Evolutionary conservation across 2,888 invertebrate species (phyloP), one percentile per base, ranked within the genome.

Genomic region (Polydrusus pterygomalis): DNA sequence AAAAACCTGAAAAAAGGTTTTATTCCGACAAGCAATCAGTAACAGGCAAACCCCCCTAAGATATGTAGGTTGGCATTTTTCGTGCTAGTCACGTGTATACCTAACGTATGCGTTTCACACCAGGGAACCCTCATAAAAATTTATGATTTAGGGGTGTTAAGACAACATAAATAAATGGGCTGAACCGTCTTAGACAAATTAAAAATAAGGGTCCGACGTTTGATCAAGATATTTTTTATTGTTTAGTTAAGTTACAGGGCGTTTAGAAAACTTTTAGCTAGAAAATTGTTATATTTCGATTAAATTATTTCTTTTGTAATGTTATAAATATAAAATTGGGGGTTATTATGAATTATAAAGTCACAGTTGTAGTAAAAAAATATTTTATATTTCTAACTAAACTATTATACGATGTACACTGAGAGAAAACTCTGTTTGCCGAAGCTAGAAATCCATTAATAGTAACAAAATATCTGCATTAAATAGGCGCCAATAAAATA

Each of bases 81-180:
- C 68, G 68, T 75, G 75, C 75, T 64, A 70, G 65, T 75, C 75
- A 75, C 75, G 75, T 75, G 75, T 70, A 49, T 68, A 74, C 45
- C 51, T 70, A 75, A 70, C 64, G 75, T 75, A 75, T 75, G 70
- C 75, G 70, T 62, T 75, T 75, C 70, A 70, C 75, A 75, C 75
- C 47, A 65, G 75, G 75, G 47, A 75, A 75, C 75, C 70, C 70
- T 75, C 75, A 75, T 75, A 75, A 75, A 75, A 75, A 75, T 75
- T 75, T 75, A 75, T 75, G 75, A 64, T 70, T 69, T 64, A 34
- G 58, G 70, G 75, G 75, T 75, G 69, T 70, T 75, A 75, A 75
- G 64, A 70, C 64, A 70, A 75, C 75, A 75, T 75, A 75, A 74
- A 74, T 74, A 74, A 74, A 65, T 58, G 67, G 72, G 67, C 34